phyloP scores from a whole-genome alignment of 2,113 vertebrate genomes.

The Mustela lutreola region DNA sequence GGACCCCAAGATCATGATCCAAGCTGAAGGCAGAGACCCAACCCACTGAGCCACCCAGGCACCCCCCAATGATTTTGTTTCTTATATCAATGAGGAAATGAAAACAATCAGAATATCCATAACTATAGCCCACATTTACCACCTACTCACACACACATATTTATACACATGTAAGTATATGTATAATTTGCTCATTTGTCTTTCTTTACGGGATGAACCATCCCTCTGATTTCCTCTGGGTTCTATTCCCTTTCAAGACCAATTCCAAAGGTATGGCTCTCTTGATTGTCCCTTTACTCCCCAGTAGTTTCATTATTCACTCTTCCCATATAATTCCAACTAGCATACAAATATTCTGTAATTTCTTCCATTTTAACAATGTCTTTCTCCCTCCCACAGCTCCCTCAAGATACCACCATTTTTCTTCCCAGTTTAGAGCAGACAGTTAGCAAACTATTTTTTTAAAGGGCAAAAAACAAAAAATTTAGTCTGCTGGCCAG shows the following conservation, averaged over 20 bases:
- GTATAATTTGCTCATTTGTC: neutral
- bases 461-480: neutral
- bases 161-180: too few relatives aligned
- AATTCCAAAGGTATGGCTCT: too few relatives aligned
- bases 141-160: neutral
- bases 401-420: neutral
- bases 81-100: neutral
- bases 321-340: neutral
- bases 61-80: neutral
- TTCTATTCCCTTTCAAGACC: neutral
- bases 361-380: neutral
- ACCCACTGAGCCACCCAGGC: too few relatives aligned
- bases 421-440: neutral
- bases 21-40: too few relatives aligned
- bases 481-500: neutral
- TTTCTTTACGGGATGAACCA: neutral
- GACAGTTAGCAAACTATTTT: neutral
- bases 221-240: neutral
- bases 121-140: neutral
- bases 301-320: neutral
- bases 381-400: neutral
- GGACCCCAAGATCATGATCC: too few relatives aligned
- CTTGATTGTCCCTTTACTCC: neutral
- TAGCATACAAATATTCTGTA: neutral
- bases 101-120: neutral